Base-by-base conservation (phyloP, 1,140 invertebrate genomes). In the Pomacea maculata region DNA sequence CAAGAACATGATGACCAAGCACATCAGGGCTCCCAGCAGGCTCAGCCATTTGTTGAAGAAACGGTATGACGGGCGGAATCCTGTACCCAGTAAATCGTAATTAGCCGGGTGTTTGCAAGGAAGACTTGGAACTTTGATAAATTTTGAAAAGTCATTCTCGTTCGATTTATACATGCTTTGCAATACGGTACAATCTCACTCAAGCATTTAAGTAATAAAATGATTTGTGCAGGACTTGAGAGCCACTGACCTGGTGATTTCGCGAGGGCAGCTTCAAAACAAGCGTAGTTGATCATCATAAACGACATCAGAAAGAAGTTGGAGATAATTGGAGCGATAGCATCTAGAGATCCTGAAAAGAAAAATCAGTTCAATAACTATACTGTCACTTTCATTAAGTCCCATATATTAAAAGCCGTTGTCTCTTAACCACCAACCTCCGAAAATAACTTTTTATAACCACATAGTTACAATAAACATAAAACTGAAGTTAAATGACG, bases 281-380 rank as follows among this genome's bases (percentile, higher is more conserved):
- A 98, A 87, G 97, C 97, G 92, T 97, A 98, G 92, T 99, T 99
- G 87, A 99, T 97, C 61, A 99, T 93, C 52, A 96, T 96, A 89
- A 98, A 99, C 10, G 97, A 96, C 45, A 97, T 97, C 89, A 99
- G 93, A 90, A 98, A 99, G 91, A 99, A 98, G 90, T 97, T 99
- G 25, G 97, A 98, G 83, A 99, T 98, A 75, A 99, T 92, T 2
- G 96, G 96, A 45, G 97, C 97, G 83, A 99, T 98, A 6, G 94
- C 93, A 91, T 99, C 98, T 54, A 99, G 91, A 88, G 97, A 95
- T 70, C 92, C 93, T 92, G 84, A 29, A 85, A 84, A 67, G 55
- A 64, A 83, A 65, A 75, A 8, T 61, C 57, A 45, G 34, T 45
- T 45, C 2, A 45, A 45, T 0, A 45, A 45, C 34, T 45, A 45